phyloP scores from a whole-genome alignment of 2,113 vertebrate genomes.

The Tonatia bakeri region DNA sequence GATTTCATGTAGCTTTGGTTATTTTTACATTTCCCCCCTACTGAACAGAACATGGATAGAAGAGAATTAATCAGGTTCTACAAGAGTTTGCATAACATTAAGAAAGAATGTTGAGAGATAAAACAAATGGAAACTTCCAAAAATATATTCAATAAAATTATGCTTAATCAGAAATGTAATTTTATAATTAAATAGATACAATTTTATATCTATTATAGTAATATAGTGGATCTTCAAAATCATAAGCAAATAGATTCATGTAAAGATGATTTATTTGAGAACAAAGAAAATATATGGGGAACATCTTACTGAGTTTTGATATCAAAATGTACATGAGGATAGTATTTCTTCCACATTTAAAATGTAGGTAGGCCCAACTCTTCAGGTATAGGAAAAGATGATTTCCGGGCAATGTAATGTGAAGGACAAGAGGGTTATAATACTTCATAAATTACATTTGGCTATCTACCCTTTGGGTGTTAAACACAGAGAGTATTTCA shows the following conservation, averaged over 20 bases:
- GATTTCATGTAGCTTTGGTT: not conserved
- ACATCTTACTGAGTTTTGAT: not conserved
- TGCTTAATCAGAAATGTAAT: not conserved
- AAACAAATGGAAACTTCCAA: not conserved
- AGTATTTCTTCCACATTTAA: not conserved
- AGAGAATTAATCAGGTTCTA: not conserved
- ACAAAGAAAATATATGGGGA: not conserved
- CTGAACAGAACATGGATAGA: not conserved
- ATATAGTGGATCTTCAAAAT: not conserved
- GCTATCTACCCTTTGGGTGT: not conserved
- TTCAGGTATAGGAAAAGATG: not conserved
- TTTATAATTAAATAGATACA: not conserved
- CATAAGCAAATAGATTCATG: not conserved
- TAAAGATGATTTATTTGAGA: not conserved
- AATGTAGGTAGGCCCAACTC: not conserved
- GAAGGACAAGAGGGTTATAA: not conserved
- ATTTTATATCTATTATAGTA: not conserved
- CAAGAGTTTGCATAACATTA: not conserved
- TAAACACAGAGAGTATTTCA: not conserved
- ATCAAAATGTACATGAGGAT: rapidly evolving
- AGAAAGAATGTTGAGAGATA: not conserved
- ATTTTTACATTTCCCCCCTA: not conserved
- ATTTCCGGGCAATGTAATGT: not conserved
- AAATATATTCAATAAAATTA: not conserved
- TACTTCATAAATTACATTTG: not conserved